Evolutionary conservation across 2,113 vertebrate genomes (phyloP).

Genomic region (Scopus umbretta): DNA sequence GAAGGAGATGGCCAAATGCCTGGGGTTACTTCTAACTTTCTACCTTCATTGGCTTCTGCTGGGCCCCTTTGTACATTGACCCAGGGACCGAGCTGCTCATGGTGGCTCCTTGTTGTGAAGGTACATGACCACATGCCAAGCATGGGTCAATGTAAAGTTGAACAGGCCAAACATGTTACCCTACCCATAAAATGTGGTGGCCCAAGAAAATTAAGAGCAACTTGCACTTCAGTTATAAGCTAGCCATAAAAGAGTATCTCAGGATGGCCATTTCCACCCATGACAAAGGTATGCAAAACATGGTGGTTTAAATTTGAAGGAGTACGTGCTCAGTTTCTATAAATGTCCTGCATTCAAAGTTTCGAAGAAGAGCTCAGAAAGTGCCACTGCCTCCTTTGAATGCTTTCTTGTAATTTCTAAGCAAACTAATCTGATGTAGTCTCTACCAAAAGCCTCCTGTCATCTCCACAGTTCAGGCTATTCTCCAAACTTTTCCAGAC

Average conservation of each 20-base stretch:
- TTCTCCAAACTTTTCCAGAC: background rate
- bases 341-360: background rate
- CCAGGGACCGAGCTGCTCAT: background rate
- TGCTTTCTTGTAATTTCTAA: background rate
- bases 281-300: background rate
- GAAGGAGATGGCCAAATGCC: background rate
- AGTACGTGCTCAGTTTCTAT: background rate
- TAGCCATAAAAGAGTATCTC: background rate
- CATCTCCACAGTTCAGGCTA: background rate
- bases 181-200: background rate
- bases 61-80: background rate
- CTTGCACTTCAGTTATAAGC: background rate
- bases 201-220: background rate
- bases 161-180: background rate
- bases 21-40: background rate
- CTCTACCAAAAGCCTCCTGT: background rate
- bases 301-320: background rate
- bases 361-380: background rate
- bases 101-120: background rate
- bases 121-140: background rate
- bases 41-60: background rate
- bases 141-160: background rate
- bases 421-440: background rate
- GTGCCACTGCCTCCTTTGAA: background rate
- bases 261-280: background rate